Evolutionary conservation across 2,113 vertebrate species (phyloP).

Genomic region (Trinectes maculatus): DNA sequence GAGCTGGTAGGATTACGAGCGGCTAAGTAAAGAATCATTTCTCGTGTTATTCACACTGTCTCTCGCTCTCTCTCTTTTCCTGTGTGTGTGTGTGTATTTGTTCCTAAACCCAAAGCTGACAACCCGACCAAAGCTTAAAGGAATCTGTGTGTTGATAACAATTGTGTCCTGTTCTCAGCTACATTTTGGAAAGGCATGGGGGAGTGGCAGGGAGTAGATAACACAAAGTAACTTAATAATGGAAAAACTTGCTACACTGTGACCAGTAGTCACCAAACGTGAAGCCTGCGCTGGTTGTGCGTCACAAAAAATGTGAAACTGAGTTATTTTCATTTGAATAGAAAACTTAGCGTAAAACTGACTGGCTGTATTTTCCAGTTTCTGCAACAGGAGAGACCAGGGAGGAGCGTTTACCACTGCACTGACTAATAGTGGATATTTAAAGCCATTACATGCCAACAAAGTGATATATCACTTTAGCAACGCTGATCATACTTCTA

Average conservation of each 20-base stretch:
- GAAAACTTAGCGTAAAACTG: neutral
- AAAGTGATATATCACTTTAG: conserved; percentile 40
- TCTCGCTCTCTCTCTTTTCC: neutral
- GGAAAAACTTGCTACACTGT: neutral
- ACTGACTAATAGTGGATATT: conserved; percentile 16
- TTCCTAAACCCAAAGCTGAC: conserved; percentile 10
- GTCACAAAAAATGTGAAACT: neutral
- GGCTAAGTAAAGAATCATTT: neutral
- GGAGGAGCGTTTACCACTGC: neutral
- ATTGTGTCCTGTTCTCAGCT: neutral
- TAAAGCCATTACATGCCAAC: conserved; percentile 53
- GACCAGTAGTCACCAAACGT: neutral
- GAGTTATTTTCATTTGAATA: neutral
- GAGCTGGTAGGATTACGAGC: neutral
- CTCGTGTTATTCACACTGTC: neutral
- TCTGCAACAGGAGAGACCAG: neutral
- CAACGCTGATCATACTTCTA: conserved; percentile 40
- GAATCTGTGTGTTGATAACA: neutral
- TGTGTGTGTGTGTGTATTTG: neutral
- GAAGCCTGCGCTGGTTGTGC: neutral
- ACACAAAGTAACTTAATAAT: no score
- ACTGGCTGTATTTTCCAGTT: neutral
- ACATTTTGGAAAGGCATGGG: neutral
- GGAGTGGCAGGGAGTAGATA: no score
- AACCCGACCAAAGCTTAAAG: neutral